Base-by-base conservation (phyloP, 2,113 vertebrate genomes). In the Corydoras maculifer region DNA sequence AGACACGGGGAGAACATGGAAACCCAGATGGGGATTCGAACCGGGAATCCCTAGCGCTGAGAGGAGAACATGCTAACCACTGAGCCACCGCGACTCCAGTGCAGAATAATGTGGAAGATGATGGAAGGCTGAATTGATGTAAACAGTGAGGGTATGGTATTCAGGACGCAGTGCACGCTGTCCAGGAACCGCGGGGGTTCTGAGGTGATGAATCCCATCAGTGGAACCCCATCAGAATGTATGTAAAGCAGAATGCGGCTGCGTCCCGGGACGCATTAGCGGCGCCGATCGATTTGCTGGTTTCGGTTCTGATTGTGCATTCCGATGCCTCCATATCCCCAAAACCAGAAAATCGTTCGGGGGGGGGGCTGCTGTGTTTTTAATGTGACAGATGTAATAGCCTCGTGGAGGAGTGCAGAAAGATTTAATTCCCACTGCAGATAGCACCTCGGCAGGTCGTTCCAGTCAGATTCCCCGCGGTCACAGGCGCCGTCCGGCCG, bases 311-410 rank as follows among this genome's bases (percentile, higher is more conserved):
- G 14, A 9, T 43, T 35, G 5, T 53, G 35, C 10, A 58, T 53
- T 53, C 9, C n/a, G 18, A 11, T 51, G 48, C 64, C 31, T 11
- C 13, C 25, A 29, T 50, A 48, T 12, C 12, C 18, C 10, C 51
- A 62, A 35, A 35, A 43, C 12, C 60, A 43, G 32, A 35, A 43
- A 43, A 61, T 14, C 30, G 8, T 35, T 62, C 13, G 3, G 10
- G 14, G 43, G 18, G 18, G 61, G 13, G 10, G 32, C 8, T n/a
- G 15, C 31, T 30, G 51, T 51, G 54, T 73, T 66, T 60, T 54
- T 11, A 62, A 65, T 76, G 81, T 75, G 80, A 83, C 76, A 72
- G 78, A 69, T 68, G 80, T 85, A 84, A 87, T 82, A 66, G 83
- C 84, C 84, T 79, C 75, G 81, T 75, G 77, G 74, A 81, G 78